Evolutionary conservation across 2,113 vertebrate genomes (phyloP).

Genomic region (Symphodus melops): DNA sequence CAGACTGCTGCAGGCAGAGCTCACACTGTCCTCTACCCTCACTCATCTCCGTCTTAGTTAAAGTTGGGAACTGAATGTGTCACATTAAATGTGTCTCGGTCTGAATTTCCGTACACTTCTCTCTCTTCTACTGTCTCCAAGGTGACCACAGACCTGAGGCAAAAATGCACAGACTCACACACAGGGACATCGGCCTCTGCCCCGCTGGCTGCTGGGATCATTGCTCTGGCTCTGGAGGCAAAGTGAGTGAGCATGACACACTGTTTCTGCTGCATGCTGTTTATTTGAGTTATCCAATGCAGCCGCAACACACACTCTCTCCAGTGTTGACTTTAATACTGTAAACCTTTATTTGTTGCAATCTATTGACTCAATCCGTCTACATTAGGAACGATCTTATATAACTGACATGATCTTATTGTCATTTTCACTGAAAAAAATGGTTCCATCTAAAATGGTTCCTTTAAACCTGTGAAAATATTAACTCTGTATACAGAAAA

Average conservation of each 20-base stretch:
- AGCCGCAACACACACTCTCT: background rate
- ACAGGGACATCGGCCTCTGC: slow-evolving; percentile 83
- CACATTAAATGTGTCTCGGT: slow-evolving; percentile 29
- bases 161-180: slow-evolving; percentile 84
- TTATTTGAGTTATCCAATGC: background rate
- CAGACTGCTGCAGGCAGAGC: slow-evolving; percentile 30
- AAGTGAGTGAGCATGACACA: slow-evolving; percentile 75
- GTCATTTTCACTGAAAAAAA: too few species aligned
- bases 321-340: too few species aligned
- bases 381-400: too few species aligned
- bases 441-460: too few species aligned
- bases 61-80: slow-evolving; percentile 35
- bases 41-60: slow-evolving; percentile 15
- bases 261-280: background rate
- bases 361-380: too few species aligned
- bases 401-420: too few species aligned
- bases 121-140: slow-evolving; percentile 51
- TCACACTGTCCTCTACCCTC: slow-evolving; percentile 8
- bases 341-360: too few species aligned
- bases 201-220: slow-evolving; percentile 83
- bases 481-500: too few species aligned
- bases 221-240: slow-evolving; percentile 81
- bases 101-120: slow-evolving; percentile 8
- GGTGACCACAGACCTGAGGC: slow-evolving; percentile 84
- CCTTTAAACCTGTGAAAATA: too few species aligned